Percentiles rank a stretch among this genome's conserved stretches.
phyloP scores from a whole-genome alignment of 2,113 vertebrate species.

The Silurus glanis region DNA sequence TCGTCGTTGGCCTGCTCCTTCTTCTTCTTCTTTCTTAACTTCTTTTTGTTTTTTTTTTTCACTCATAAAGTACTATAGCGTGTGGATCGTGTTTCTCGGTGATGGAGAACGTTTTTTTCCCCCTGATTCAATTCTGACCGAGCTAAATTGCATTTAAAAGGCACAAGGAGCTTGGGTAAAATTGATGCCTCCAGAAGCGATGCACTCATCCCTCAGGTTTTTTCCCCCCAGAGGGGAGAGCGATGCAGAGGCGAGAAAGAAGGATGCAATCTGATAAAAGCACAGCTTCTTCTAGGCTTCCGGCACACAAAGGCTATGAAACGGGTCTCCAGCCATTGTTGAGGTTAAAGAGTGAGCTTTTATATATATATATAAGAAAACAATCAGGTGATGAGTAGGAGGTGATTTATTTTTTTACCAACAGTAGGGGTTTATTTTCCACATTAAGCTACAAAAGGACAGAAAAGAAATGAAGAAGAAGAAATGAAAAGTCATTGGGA shows the following conservation, averaged over 20 bases:
- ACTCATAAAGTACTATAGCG: conserved; percentile 35
- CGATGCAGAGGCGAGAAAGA: conserved; percentile 44
- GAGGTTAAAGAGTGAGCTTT: conserved; percentile 21
- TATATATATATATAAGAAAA: not conserved
- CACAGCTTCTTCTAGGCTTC: conserved; percentile 39
- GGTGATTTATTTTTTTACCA: conserved; percentile 10
- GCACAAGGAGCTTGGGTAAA: conserved; percentile 46
- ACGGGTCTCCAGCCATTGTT: conserved; percentile 38
- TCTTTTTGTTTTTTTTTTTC: not conserved
- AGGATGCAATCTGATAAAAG: conserved; percentile 46
- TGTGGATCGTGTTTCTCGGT: conserved; percentile 43
- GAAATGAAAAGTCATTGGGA: not conserved
- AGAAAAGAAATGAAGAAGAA: not conserved
- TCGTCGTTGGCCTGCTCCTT: conserved; percentile 67
- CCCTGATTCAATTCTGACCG: conserved; percentile 51
- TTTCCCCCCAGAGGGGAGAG: not conserved
- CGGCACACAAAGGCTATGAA: conserved; percentile 52
- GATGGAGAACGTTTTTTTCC: conserved; percentile 48
- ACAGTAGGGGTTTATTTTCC: not conserved
- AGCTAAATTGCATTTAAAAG: conserved; percentile 54
- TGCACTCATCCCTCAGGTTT: conserved; percentile 44
- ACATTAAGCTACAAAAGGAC: not conserved
- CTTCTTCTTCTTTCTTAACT: not conserved
- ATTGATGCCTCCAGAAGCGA: conserved; percentile 52
- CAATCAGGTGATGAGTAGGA: conserved; percentile 10